Evolutionary conservation across 2,888 invertebrate species (phyloP), one percentile per base, ranked within the genome.

Genomic region (Rhodophaea formosa): DNA sequence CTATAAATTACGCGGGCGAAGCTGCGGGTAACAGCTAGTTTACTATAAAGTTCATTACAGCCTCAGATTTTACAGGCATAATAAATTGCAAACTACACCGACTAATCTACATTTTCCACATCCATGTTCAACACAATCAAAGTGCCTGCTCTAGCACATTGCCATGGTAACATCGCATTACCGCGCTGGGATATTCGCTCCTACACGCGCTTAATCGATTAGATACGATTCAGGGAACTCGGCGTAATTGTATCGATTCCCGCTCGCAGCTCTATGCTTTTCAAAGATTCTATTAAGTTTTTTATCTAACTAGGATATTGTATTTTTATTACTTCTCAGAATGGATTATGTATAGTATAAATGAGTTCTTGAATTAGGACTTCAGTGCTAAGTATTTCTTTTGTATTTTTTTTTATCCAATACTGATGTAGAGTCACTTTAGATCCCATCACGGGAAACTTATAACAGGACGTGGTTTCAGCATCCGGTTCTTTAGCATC

Each of bases 151-250:
- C 60, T 69, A 62, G 61, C 51, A 55, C 59, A 68, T 70, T 70
- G 62, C 69, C 69, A 71, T 73, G 68, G 71, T 68, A 62, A 72
- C 69, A 60, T 67, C 63, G 65, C 65, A 71, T 71, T 69, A 65
- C 68, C 64, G 63, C 67, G 67, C 64, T 78, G 66, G 61, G 60
- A 67, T 68, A 76, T 77, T 79, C 74, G 76, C 79, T 81, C 74
- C 71, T 66, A 64, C 65, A 71, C 69, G 71, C 65, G 65, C 67
- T 61, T 70, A 82, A 84, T 84, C 75, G 74, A 83, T 83, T 83
- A 59, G 80, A 61, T 72, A 80, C 78, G 77, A 75, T 74, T 80
- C 70, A 65, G 65, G 72, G 59, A 62, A 42, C 49, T 56, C 56
- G 23, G 23, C 39, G 39, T 47, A 44, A 44, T 56, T 56, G 35